Evolutionary conservation across 2,797 vertebrate genomes (phyloP).

Genomic region (Etheostoma nigrum): DNA sequence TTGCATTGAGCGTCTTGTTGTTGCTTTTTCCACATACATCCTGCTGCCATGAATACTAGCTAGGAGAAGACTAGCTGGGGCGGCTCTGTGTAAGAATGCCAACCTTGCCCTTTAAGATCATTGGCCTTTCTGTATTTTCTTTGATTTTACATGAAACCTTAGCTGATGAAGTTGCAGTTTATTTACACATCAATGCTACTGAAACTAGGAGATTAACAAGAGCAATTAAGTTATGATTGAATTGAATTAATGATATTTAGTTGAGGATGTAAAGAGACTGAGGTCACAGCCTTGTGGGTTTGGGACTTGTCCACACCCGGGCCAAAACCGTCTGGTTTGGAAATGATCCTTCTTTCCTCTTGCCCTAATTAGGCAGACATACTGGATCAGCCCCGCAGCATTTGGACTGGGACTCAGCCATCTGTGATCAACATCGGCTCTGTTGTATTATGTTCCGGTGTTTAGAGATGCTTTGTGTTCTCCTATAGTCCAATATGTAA

Average conservation of each 20-base stretch:
- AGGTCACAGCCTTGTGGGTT: slow-evolving; percentile 28
- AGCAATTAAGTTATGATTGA: slow-evolving; percentile 18
- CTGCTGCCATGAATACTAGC: neutral
- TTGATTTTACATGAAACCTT: neutral
- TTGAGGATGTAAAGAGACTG: slow-evolving; percentile 28
- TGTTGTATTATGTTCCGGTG: slow-evolving; percentile 29
- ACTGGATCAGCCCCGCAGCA: slow-evolving; percentile 67
- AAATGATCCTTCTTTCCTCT: slow-evolving; percentile 55
- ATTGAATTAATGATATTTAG: slow-evolving; percentile 35
- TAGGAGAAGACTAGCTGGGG: neutral
- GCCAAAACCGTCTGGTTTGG: slow-evolving; percentile 65
- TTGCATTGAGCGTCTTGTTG: neutral
- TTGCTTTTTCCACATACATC: neutral
- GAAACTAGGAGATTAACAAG: slow-evolving; percentile 11
- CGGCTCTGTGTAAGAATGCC: too few species aligned
- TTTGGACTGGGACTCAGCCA: slow-evolving; percentile 72
- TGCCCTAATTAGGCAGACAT: slow-evolving; percentile 63
- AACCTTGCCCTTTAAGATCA: neutral
- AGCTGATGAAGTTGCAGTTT: neutral
- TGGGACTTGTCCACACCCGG: slow-evolving; percentile 32
- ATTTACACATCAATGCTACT: slow-evolving; percentile 11
- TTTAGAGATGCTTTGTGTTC: slow-evolving; percentile 32
- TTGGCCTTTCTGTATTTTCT: neutral
- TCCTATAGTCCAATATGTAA: slow-evolving; percentile 1
- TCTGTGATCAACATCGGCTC: slow-evolving; percentile 62